Conservation (phyloP, 2,888 invertebrate genomes). For the Ischnura elegans region DNA sequence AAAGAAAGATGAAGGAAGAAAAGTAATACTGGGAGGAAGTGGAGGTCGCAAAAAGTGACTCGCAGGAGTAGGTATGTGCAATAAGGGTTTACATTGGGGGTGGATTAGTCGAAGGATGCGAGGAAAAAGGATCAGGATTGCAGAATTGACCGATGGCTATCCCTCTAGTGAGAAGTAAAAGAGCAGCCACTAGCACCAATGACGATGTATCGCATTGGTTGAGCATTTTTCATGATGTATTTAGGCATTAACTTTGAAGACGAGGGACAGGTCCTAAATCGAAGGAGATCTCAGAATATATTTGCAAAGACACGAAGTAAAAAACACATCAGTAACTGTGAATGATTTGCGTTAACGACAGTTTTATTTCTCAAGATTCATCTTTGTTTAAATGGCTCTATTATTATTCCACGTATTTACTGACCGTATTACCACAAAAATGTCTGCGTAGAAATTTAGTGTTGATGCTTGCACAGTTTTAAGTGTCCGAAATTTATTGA, state of each 20-base stretch:
- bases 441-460: no score
- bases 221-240: background rate
- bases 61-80: background rate
- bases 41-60: background rate
- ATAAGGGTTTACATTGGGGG: background rate
- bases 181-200: background rate
- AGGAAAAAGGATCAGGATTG: background rate
- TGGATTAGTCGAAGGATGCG: background rate
- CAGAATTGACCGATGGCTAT: slow-evolving; percentile 17
- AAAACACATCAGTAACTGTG: no score
- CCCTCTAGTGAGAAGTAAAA: background rate
- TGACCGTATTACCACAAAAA: no score
- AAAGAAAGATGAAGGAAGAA: no score
- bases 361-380: no score
- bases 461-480: no score
- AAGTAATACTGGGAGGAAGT: background rate
- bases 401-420: no score
- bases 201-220: background rate
- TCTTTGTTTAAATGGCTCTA: no score
- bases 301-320: background rate
- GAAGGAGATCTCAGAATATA: background rate
- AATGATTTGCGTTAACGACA: no score
- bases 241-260: background rate
- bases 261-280: background rate
- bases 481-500: no score